phyloP scores from a whole-genome alignment of 2,888 invertebrate species.

The Prenolepis imparis region DNA sequence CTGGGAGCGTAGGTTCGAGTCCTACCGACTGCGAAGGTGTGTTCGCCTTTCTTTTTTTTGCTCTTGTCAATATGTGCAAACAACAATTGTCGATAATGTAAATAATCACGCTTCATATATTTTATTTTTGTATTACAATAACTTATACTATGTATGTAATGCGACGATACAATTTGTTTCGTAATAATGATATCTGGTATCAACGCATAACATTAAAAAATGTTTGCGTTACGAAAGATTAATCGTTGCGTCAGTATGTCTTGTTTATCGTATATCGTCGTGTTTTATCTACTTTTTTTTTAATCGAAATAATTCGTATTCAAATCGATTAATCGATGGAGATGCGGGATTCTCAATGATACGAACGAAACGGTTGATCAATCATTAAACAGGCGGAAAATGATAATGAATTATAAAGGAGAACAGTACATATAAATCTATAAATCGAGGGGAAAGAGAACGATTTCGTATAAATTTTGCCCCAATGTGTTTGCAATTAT shows the following conservation, averaged over 20 bases:
- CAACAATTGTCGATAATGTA: not conserved
- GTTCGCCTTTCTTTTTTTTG: constrained; percentile 31
- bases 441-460: not conserved
- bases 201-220: not conserved
- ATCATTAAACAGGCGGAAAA: not conserved
- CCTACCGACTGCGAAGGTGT: constrained; percentile 92
- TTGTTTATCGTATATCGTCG: not conserved
- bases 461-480: not conserved
- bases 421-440: not conserved
- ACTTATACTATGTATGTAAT: not conserved
- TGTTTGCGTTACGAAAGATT: not conserved
- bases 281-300: not conserved
- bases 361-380: constrained; percentile 3
- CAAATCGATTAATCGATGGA: not conserved
- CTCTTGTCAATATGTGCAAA: not conserved
- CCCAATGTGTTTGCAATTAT: not conserved
- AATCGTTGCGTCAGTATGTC: not conserved
- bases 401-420: constrained; percentile 14
- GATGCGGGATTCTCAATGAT: not conserved
- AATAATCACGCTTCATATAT: not conserved
- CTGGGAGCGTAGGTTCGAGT: constrained; percentile 97
- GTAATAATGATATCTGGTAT: constrained; percentile 9
- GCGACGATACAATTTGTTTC: not conserved
- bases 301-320: constrained; percentile 10
- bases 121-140: constrained; percentile 3